Evolutionary conservation across 2,888 invertebrate genomes (phyloP).

Genomic region (Drosophila falleni): DNA sequence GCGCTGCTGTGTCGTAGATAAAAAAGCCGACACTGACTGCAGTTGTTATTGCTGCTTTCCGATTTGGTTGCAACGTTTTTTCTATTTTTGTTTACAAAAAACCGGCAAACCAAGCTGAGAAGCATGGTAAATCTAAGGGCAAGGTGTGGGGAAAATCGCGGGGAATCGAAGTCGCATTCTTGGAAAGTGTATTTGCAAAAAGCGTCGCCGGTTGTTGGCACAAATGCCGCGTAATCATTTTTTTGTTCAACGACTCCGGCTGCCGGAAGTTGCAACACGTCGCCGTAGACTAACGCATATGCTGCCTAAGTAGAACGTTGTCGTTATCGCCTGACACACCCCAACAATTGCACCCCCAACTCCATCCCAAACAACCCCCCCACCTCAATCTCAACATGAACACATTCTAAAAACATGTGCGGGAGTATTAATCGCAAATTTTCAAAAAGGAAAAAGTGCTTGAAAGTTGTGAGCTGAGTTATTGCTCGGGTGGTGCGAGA

Average conservation of each 20-base stretch:
- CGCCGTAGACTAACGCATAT: conserved; percentile 61
- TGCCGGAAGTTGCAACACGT: conserved; percentile 79
- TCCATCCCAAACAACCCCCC: neutral
- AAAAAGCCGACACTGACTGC: conserved; percentile 41
- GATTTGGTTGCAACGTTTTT: conserved; percentile 6
- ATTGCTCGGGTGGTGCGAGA: conserved; percentile 37
- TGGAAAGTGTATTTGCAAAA: conserved; percentile 61
- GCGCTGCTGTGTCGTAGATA: conserved; percentile 53
- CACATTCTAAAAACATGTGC: conserved; percentile 29
- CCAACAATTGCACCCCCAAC: conserved; percentile 53
- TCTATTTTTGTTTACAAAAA: conserved; percentile 40
- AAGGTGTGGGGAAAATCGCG: neutral
- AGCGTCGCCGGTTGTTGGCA: conserved; percentile 67
- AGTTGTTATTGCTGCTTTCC: conserved; percentile 33
- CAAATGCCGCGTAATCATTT: conserved; percentile 76
- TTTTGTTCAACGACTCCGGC: conserved; percentile 52
- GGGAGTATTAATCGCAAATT: conserved; percentile 58
- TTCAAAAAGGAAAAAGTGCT: conserved; percentile 55
- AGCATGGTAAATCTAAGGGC: neutral
- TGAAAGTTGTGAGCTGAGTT: conserved; percentile 59
- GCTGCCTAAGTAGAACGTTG: conserved; percentile 56
- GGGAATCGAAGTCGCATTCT: conserved; percentile 58
- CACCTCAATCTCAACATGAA: conserved; percentile 12
- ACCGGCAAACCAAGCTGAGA: conserved; percentile 18
- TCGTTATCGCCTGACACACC: conserved; percentile 58